Percentiles rank a stretch among this genome's conserved stretches.
Conservation (phyloP, 2,888 invertebrate genomes). For the Coenonympha arcania region DNA sequence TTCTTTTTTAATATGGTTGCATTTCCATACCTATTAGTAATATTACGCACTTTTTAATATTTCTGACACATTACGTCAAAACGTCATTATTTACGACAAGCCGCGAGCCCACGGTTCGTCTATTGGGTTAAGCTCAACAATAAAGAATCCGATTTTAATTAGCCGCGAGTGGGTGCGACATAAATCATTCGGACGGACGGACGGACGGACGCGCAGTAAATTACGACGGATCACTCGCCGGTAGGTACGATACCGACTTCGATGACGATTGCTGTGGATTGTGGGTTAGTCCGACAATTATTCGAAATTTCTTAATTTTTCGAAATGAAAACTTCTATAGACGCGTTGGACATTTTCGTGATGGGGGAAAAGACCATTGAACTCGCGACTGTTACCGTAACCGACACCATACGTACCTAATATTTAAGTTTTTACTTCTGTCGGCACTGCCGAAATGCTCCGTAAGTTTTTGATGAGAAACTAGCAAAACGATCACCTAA, state of each 20-base stretch:
- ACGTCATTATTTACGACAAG: conserved; percentile 4
- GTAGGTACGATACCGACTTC: conserved; percentile 14
- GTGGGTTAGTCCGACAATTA: conserved; percentile 7
- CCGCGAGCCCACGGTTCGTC: conserved; percentile 2
- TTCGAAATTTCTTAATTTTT: background rate
- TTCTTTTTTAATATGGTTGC: no score
- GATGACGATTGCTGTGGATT: background rate
- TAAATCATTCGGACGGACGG: conserved; percentile 48
- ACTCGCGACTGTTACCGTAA: no score
- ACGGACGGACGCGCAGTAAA: conserved; percentile 48
- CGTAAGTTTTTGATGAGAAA: no score
- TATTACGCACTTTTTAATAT: no score
- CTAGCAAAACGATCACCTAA: no score
- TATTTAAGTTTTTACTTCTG: no score
- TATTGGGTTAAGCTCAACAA: conserved; percentile 14
- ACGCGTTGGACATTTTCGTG: background rate
- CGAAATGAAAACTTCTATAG: no score
- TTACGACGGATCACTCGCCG: conserved; percentile 47
- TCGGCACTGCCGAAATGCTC: no score
- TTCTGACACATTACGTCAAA: background rate
- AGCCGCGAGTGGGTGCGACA: conserved; percentile 40
- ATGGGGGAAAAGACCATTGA: background rate
- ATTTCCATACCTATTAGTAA: no score
- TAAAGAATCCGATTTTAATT: conserved; percentile 40
- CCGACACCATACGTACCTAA: no score